phyloP scores from a whole-genome alignment of 2,888 invertebrate genomes.

The Drosophila nigricruria region DNA sequence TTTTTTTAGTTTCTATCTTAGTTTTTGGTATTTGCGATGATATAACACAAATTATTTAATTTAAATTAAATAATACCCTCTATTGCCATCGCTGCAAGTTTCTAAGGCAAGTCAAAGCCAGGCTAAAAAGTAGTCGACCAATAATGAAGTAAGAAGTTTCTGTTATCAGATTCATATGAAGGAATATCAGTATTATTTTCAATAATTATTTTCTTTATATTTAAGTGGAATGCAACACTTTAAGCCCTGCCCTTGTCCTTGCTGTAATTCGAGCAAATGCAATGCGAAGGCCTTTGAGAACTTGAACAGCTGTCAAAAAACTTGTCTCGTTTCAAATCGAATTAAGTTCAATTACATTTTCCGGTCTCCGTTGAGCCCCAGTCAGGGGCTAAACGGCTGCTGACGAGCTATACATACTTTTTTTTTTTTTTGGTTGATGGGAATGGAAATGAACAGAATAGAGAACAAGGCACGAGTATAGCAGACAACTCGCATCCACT shows the following conservation, averaged over 20 bases:
- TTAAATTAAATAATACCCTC: no score
- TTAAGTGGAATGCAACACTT: constrained; percentile 14
- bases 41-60: no score
- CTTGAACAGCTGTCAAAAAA: constrained; percentile 75
- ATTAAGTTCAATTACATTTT: constrained; percentile 80
- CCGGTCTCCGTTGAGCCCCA: constrained; percentile 45
- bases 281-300: constrained; percentile 63
- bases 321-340: constrained; percentile 78
- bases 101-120: no score
- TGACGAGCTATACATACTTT: constrained; percentile 43
- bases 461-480: constrained; percentile 45
- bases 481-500: constrained; percentile 38
- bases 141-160: no score
- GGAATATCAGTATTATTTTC: background rate
- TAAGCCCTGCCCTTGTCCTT: constrained; percentile 16
- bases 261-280: constrained; percentile 18
- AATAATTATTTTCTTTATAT: background rate
- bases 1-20: no score
- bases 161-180: background rate
- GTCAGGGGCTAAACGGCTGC: constrained; percentile 32
- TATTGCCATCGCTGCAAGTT: no score
- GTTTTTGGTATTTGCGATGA: no score
- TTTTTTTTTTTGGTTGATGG: constrained; percentile 15
- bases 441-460: constrained; percentile 70
- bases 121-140: no score